Conservation (phyloP, 2,113 vertebrate species). For the Hippolais icterina region DNA sequence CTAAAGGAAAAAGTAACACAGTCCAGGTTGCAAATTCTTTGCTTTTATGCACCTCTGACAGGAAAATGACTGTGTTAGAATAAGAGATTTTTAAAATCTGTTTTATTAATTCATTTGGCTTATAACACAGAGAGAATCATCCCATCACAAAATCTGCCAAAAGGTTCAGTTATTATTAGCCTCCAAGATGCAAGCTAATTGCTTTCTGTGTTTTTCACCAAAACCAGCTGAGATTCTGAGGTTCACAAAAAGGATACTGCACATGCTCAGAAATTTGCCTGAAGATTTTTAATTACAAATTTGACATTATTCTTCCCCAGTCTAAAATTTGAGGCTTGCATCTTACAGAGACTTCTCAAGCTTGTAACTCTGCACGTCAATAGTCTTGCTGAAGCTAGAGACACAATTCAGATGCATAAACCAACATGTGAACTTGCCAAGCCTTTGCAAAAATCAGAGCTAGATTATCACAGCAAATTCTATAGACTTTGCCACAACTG, state of each 20-base stretch:
- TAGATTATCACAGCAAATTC: not conserved
- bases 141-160: constrained; percentile 50
- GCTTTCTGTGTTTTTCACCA: constrained; percentile 47
- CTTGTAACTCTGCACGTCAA: not conserved
- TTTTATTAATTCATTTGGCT: constrained; percentile 49
- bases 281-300: constrained; percentile 18
- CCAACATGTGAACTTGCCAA: not conserved
- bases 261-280: constrained; percentile 11
- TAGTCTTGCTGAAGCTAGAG: not conserved
- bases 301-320: not conserved
- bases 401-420: not conserved
- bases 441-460: not conserved
- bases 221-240: constrained; percentile 52
- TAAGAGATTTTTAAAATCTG: not conserved
- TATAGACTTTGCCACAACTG: not conserved
- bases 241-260: constrained; percentile 44
- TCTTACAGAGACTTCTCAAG: not conserved
- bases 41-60: not conserved
- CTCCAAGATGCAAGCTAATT: constrained; percentile 54
- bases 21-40: not conserved
- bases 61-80: constrained; percentile 3
- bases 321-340: not conserved
- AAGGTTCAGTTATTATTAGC: constrained; percentile 58
- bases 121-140: constrained; percentile 18
- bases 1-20: not conserved